Conservation (phyloP, 2,113 vertebrate species). For the Phyllopteryx taeniolatus region DNA sequence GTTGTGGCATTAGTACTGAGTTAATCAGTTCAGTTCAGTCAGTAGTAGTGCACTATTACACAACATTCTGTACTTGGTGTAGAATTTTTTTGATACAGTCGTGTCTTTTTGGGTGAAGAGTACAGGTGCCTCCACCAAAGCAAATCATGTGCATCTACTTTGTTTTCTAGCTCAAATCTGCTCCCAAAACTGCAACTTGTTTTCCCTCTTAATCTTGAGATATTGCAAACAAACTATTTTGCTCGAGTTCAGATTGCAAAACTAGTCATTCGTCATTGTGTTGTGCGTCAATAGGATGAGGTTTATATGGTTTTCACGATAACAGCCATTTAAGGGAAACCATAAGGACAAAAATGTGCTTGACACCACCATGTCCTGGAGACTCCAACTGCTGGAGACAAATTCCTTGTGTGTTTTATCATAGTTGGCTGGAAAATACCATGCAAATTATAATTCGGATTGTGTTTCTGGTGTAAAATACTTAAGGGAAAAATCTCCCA, state of each 20-base stretch:
- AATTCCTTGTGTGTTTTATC: not conserved
- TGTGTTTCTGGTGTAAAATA: not conserved
- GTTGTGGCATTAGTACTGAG: not conserved
- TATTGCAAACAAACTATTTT: not conserved
- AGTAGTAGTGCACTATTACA: no score
- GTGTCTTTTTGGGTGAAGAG: not conserved
- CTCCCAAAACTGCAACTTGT: not conserved
- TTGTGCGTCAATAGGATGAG: no score
- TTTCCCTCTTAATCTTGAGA: not conserved
- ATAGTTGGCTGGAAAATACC: not conserved
- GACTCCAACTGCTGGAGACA: not conserved
- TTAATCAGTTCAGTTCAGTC: not conserved
- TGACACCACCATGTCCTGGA: not conserved
- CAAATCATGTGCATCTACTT: not conserved
- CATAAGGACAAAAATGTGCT: not conserved
- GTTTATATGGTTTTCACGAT: not conserved
- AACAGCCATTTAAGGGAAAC: not conserved
- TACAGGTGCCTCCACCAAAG: not conserved
- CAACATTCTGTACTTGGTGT: no score
- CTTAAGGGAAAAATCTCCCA: not conserved
- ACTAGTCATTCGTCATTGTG: not conserved
- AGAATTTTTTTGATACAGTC: not conserved
- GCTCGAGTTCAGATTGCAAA: not conserved
- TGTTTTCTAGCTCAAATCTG: not conserved
- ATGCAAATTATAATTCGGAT: not conserved